phyloP scores from a whole-genome alignment of 2,888 invertebrate species.

The Stictocephala bisonia region DNA sequence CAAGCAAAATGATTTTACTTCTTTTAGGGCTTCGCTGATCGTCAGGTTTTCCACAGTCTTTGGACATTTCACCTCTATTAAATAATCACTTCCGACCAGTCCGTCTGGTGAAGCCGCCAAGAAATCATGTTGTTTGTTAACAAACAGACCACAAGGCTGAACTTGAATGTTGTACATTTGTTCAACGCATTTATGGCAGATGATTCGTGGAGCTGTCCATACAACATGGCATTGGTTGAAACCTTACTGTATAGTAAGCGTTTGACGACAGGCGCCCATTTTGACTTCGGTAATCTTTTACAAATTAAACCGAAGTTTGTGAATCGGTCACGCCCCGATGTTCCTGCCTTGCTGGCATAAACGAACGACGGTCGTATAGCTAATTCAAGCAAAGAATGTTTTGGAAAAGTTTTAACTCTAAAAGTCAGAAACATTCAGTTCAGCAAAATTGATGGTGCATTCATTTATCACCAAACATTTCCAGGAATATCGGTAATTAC shows the following conservation, averaged over 20 bases:
- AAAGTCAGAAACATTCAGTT: no score
- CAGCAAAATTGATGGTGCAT: no score
- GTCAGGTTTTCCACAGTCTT: conserved; percentile 20
- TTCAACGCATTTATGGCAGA: conserved; percentile 33
- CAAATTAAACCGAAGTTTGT: conserved; percentile 43
- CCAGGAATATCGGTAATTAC: no score
- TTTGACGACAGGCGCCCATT: conserved; percentile 43
- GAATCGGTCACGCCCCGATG: no score
- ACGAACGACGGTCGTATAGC: no score
- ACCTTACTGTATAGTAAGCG: conserved; percentile 33
- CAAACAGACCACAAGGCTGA: conserved; percentile 18
- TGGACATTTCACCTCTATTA: conserved; percentile 25
- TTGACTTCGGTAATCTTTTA: conserved; percentile 19
- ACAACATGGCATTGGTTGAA: conserved; percentile 36
- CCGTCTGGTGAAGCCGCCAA: conserved; percentile 31
- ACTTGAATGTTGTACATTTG: conserved; percentile 3
- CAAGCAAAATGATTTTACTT: conserved; percentile 17
- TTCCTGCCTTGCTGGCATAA: no score
- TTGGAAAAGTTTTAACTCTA: no score
- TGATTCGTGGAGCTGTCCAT: conserved; percentile 37
- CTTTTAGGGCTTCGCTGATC: conserved; percentile 10
- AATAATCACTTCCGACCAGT: conserved; percentile 14
- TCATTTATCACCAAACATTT: no score
- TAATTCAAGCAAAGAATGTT: no score
- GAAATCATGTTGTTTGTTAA: conserved; percentile 16